phyloP scores from a whole-genome alignment of 2,113 vertebrate species.

The Engystomops pustulosus region DNA sequence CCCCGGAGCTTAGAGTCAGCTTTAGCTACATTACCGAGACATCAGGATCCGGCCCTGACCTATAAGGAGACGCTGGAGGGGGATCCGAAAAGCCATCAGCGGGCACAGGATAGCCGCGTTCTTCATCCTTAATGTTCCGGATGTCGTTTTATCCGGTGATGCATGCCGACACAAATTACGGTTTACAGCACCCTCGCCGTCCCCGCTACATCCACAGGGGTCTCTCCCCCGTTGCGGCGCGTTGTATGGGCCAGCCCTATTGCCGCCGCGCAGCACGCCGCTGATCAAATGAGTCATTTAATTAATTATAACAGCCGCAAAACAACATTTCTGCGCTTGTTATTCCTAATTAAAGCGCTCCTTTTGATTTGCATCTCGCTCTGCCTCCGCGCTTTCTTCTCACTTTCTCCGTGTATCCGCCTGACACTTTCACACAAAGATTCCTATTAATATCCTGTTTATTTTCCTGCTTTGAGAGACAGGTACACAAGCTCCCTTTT shows the following conservation, averaged over 20 bases:
- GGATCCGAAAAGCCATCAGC: not conserved
- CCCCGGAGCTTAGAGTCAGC: not conserved
- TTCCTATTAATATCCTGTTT: conserved; percentile 56
- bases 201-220: not conserved
- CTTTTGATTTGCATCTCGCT: conserved; percentile 51
- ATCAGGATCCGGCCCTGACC: not conserved
- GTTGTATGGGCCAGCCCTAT: conserved; percentile 5
- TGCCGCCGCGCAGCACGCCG: conserved; percentile 11
- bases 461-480: conserved; percentile 38
- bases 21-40: not conserved
- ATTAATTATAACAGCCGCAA: conserved; percentile 52
- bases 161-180: not conserved
- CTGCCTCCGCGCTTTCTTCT: not conserved
- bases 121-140: conserved; percentile 3
- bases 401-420: conserved; percentile 31
- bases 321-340: conserved; percentile 53
- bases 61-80: not conserved
- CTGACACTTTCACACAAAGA: conserved; percentile 46
- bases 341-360: conserved; percentile 57
- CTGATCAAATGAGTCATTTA: conserved; percentile 51
- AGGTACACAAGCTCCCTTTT: conserved; percentile 27
- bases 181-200: conserved; percentile 9
- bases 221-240: not conserved
- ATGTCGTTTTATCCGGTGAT: not conserved
- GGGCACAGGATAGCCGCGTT: not conserved